These are phyloP conservation scores for Drosophila nebulosa DNA, from an alignment of 1,140 invertebrate species.

Conservation along the genomic window DNA sequence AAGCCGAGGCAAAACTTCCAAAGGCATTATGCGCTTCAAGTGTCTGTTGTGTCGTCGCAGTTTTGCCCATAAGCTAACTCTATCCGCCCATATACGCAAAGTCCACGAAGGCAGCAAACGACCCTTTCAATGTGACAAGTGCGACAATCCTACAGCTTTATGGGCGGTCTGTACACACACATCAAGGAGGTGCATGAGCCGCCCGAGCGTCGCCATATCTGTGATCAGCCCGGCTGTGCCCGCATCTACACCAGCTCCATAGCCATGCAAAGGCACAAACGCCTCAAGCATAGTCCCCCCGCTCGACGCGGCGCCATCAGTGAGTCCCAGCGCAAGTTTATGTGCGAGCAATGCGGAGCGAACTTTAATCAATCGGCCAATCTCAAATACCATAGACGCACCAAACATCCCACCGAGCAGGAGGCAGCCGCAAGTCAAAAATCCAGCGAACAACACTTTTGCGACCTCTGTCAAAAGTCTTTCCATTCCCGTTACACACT, in stretches of 20 bases:
- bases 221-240: slow-evolving; percentile 55
- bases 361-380: slow-evolving; percentile 73
- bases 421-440: slow-evolving; percentile 44
- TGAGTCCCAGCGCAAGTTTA: slow-evolving; percentile 27
- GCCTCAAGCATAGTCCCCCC: slow-evolving; percentile 52
- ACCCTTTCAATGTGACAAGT: slow-evolving; percentile 68
- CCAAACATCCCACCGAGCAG: slow-evolving; percentile 72
- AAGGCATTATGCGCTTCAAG: slow-evolving; percentile 48
- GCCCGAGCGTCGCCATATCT: slow-evolving; percentile 49
- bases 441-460: slow-evolving; percentile 40
- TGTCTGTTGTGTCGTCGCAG: slow-evolving; percentile 56
- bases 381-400: slow-evolving; percentile 62
- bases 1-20: background rate
- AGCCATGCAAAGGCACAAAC: slow-evolving; percentile 69
- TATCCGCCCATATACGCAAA: slow-evolving; percentile 65
- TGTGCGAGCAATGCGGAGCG: slow-evolving; percentile 72
- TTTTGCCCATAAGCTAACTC: slow-evolving; percentile 65
- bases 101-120: slow-evolving; percentile 71
- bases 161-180: slow-evolving; percentile 74
- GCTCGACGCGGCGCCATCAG: background rate
- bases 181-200: slow-evolving; percentile 67
- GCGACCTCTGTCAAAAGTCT: slow-evolving; percentile 63
- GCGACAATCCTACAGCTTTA: slow-evolving; percentile 70
- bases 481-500: slow-evolving; percentile 73
- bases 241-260: slow-evolving; percentile 67